Percentiles rank a stretch among this genome's conserved stretches.
Conservation (phyloP, 2,888 invertebrate species). For the Corbicula japonica region DNA sequence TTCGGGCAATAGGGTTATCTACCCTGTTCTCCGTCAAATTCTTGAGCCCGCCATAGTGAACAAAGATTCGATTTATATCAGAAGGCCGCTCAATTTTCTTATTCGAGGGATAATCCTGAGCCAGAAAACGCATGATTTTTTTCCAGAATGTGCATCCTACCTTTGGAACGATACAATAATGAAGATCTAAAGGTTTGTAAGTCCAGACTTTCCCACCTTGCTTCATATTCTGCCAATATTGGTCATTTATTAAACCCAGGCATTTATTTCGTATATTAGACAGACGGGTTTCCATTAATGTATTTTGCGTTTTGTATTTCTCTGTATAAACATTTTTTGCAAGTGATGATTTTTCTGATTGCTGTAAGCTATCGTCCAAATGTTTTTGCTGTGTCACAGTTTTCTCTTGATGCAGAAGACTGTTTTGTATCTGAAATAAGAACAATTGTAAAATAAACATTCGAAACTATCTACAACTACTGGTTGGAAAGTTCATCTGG, state of each 20-base stretch:
- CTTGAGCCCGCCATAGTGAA: slow-evolving; percentile 38
- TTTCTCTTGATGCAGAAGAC: no score
- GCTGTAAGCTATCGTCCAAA: no score
- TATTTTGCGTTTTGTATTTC: no score
- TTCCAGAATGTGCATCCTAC: slow-evolving; percentile 57
- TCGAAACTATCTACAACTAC: no score
- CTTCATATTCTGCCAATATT: neutral
- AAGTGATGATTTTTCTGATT: no score
- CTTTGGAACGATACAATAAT: slow-evolving; percentile 22
- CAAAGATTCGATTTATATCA: slow-evolving; percentile 52
- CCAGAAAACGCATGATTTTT: slow-evolving; percentile 41
- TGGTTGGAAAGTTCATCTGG: no score
- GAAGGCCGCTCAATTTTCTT: slow-evolving; percentile 19
- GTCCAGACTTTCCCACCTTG: slow-evolving; percentile 12
- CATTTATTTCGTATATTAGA: neutral
- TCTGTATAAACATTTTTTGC: no score
- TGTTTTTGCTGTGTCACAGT: no score
- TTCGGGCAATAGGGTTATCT: neutral
- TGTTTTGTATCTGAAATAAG: no score
- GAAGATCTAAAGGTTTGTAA: neutral
- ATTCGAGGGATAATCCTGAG: slow-evolving; percentile 17
- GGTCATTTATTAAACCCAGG: neutral
- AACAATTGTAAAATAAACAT: no score
- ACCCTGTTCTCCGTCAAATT: slow-evolving; percentile 12
- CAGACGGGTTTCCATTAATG: neutral